Conservation (phyloP, 1,140 invertebrate genomes). For the Lysiphlebus fabarum region DNA sequence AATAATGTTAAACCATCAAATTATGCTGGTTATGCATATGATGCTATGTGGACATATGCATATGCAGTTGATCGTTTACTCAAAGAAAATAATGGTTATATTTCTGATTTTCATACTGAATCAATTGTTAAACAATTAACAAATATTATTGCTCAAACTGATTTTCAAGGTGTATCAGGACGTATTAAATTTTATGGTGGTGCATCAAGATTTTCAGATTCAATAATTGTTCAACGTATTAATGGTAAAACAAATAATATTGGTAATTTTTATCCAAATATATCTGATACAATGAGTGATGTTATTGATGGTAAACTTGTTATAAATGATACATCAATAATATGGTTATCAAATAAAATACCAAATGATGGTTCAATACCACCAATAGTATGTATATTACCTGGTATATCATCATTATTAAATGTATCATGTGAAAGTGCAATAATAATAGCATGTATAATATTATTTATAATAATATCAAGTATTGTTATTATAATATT, state of each 20-base stretch:
- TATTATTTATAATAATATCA: slow-evolving; percentile 64
- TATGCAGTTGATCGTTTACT: slow-evolving; percentile 66
- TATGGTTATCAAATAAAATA: slow-evolving; percentile 62
- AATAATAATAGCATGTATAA: slow-evolving; percentile 67
- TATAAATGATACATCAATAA: slow-evolving; percentile 59
- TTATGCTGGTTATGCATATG: slow-evolving; percentile 78
- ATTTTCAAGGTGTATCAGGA: slow-evolving; percentile 76
- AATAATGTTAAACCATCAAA: slow-evolving; percentile 45
- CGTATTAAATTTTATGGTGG: slow-evolving; percentile 66
- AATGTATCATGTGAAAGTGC: slow-evolving; percentile 70
- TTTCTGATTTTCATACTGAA: slow-evolving; percentile 44
- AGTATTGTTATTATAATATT: slow-evolving; percentile 63
- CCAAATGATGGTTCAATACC: slow-evolving; percentile 70
- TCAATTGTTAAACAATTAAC: slow-evolving; percentile 54
- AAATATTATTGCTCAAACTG: slow-evolving; percentile 58
- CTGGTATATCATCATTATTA: slow-evolving; percentile 64
- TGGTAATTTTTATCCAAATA: slow-evolving; percentile 64
- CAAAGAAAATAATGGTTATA: slow-evolving; percentile 48
- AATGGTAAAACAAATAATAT: slow-evolving; percentile 57
- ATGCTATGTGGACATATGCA: slow-evolving; percentile 83
- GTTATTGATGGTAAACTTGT: slow-evolving; percentile 53
- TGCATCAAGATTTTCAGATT: slow-evolving; percentile 66
- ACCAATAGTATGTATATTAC: slow-evolving; percentile 60
- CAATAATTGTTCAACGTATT: slow-evolving; percentile 71
- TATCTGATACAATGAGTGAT: slow-evolving; percentile 42